Evolutionary conservation across 2,888 invertebrate genomes (phyloP), one percentile per base, ranked within the genome.

Genomic region (Lasioglossum oenotherae): DNA sequence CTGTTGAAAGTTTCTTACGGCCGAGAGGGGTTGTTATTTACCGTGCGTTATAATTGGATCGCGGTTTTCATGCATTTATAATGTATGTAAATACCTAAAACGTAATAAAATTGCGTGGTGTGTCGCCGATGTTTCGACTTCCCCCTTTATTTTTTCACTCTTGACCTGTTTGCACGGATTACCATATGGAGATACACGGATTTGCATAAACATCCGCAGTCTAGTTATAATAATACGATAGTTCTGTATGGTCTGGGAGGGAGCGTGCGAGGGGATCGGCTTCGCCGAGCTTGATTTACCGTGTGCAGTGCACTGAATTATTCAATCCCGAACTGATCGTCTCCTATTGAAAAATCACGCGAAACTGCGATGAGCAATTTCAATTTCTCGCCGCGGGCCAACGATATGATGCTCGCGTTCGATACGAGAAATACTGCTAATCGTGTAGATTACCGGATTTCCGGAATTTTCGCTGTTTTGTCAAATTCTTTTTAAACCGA

Each of bases 171-270:
- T 35, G 6, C 67, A 19, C 2, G 19, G 35, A 67, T 67, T 67
- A 67, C 67, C 67, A 67, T 67, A 67, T 67, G 67, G 35, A 35
- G 31, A 67, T 67, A 31, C 35, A 10, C 16, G 38, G 67, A 69
- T 69, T 69, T 69, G 67, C 67, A 69, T 69, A 69, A 69, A 69
- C 67, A 38, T 69, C 67, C 23, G 67, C 67, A 38, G 38, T 69
- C 67, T 69, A 69, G 67, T 69, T 38, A 69, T 69, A 69, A 69
- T 69, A 69, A 69, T 69, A 69, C 23, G 35, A 69, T 69, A 69
- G 35, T 69, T 35, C 67, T 4, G 67, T 23, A 19, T 23, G 67
- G 0, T 16, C 2, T 2, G 19, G 53, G 23, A 16, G 44, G 8
- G 44, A 44, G 8, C 23, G 0, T 6, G 1, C 2, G 4, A 0